phyloP scores from a whole-genome alignment of 2,888 invertebrate genomes.

The Tholera decimalis region DNA sequence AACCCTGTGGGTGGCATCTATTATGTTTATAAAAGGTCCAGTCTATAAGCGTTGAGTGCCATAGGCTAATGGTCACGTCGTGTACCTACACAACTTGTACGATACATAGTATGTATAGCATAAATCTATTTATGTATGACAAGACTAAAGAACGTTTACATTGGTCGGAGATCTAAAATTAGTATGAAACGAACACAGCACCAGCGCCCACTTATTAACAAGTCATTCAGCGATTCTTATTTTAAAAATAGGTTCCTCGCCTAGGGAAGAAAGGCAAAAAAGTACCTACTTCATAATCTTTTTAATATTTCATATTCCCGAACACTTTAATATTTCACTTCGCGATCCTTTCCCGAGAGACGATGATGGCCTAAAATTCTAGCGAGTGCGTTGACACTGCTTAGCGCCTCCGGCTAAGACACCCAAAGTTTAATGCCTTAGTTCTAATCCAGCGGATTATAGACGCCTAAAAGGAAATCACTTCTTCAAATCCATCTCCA shows the following conservation, averaged over 20 bases:
- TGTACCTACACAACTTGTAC: background rate
- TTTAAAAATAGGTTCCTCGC: slow-evolving; percentile 14
- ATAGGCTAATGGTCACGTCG: no score
- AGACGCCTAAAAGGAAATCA: background rate
- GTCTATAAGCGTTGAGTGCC: no score
- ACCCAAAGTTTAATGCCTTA: background rate
- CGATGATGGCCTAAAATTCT: slow-evolving; percentile 17
- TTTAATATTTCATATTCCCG: slow-evolving; percentile 35
- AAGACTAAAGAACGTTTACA: background rate
- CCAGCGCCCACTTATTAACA: background rate
- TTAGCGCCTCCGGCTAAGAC: slow-evolving; percentile 7
- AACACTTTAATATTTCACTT: slow-evolving; percentile 43
- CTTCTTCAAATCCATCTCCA: background rate
- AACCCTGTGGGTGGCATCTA: no score
- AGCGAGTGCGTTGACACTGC: slow-evolving; percentile 32
- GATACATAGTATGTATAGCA: background rate
- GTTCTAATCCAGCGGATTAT: background rate
- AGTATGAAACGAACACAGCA: background rate
- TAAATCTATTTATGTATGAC: no score
- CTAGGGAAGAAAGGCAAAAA: background rate
- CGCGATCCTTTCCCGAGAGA: slow-evolving; percentile 29
- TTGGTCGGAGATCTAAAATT: background rate
- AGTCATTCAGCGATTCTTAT: slow-evolving; percentile 2
- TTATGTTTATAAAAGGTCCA: no score
- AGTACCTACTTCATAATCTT: slow-evolving; percentile 7